A percentile compares a stretch with the other conserved stretches of the same genome.
These are phyloP conservation scores for Mus musculus DNA, from an alignment of 2,113 vertebrate species.

Conservation along the genomic window DNA sequence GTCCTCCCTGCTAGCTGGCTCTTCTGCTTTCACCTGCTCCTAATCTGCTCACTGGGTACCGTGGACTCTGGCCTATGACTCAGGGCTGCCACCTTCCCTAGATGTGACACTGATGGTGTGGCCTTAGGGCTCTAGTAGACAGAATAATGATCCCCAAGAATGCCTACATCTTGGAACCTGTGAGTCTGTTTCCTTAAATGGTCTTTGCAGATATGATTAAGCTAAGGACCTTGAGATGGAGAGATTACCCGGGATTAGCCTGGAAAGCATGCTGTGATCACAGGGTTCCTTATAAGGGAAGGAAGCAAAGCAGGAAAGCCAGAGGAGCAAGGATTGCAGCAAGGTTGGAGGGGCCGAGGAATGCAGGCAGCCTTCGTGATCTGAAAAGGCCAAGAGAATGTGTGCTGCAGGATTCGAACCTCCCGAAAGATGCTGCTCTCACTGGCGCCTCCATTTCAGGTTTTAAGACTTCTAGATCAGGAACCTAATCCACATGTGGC, in stretches of 20 bases:
- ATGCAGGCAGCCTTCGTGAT: neutral
- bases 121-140: neutral
- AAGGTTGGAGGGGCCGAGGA: neutral
- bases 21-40: constrained; percentile 6
- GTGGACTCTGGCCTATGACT: neutral
- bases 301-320: constrained; percentile 7
- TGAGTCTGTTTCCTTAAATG: constrained; percentile 11
- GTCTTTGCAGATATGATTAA: constrained; percentile 47
- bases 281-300: constrained; percentile 19
- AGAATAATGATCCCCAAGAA: neutral
- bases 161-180: constrained; percentile 1
- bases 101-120: neutral
- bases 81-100: neutral
- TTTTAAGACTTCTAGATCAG: neutral
- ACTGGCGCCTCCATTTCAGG: neutral
- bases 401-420: neutral
- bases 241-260: constrained; percentile 57
- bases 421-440: neutral
- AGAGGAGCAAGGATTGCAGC: neutral
- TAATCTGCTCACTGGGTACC: neutral
- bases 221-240: constrained; percentile 29
- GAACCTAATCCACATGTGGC: neutral
- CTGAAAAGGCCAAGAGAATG: constrained; percentile 14
- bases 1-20: neutral
- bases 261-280: neutral